Base-by-base conservation (phyloP, 2,113 vertebrate species). In the Chlamydotis undulata region DNA sequence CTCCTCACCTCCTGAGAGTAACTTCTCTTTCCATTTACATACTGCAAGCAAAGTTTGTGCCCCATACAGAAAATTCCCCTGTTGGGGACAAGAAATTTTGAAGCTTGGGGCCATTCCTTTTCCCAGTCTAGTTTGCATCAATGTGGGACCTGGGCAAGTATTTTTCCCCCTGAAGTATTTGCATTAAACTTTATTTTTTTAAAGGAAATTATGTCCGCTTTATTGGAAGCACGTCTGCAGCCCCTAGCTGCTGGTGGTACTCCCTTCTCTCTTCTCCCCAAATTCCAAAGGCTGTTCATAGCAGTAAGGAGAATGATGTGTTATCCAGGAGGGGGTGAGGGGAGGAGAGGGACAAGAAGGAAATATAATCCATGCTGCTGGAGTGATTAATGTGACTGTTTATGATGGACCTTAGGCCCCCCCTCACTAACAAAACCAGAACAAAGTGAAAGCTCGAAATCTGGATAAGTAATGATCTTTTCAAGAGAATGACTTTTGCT, bases 381-480 rank as follows among this genome's bases (percentile, higher is more conserved):
- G 81, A 63, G 88, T 97, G 96, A 98, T 98, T 97, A 95, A 96
- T 97, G 92, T 92, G 88, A 49, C 93, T 96, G 60, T 86, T 89
- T 87, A 94, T 94, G 96, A 91, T 93, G 86, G 35, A 35, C 35
- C 35, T 35, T 35, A 35, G 35, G 35, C 35, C 35, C 35, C 35
- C 35, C 35, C 35, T 35, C 35, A 35, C 35, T 35, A 35, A 35
- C 35, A 35, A 35, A 35, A 35, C 35, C 35, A 35, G 35, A 97
- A 97, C 83, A 94, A 98, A 98, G 97, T 96, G 91, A 97, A 97
- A 97, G 96, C 75, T 41, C 94, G 96, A 97, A 97, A 97, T 97
- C 89, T 95, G 92, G 81, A 39, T 96, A 97, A 97, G 71, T 96
- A 95, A 97, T 90, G 71, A 91, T 95, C 95, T 83, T 93, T 98